Base-by-base conservation (phyloP, 2,888 invertebrate species). In the Acanthococcus lagerstroemiae region DNA sequence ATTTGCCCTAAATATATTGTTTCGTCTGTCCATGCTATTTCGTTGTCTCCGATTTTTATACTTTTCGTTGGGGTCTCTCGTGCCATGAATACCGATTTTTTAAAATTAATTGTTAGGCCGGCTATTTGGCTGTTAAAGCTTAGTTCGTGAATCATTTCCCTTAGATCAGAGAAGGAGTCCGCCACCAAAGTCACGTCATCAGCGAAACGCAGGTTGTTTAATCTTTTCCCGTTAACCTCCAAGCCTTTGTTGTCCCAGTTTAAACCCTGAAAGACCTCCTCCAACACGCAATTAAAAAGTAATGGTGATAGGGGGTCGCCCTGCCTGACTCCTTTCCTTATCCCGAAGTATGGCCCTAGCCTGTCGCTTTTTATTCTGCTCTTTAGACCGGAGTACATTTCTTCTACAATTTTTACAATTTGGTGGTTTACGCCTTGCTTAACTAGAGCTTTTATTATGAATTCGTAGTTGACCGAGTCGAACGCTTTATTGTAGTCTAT, bases 201-300 rank as follows among this genome's bases (percentile, higher is more conserved):
- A 5, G 56, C 56, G 25, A 65, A 65, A 37, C 65, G 55, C 5
- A 65, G 55, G 24, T 65, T 54, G 24, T 56, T 65, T 30, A 65
- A 25, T 22, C 6, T 55, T 65, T 25, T n/a, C 4, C 65, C 65
- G 30, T 65, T 65, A 12, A 65, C 55, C 5, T 25, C 17, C 6
- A 65, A 19, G 7, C 65, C 65, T 30, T 19, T 52, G 12, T 65
- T 24, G 4, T 65, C 21, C 65, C 65, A 65, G 15, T 65, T 30
- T 7, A 65, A 9, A 24, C 30, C 17, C n/a, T 45, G 25, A 21
- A 65, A 65, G 6, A 55, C 15, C 27, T 65, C 6, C 55, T 65
- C 54, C 5, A 65, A 17, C 17, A 22, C 30, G 3, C 30, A 4
- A 55, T 37, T 65, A 22, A 65, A 65, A n/a, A n/a, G n/a, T n/a